Evolutionary conservation across 2,888 invertebrate species (phyloP).

Genomic region (Drosophila koepferae): DNA sequence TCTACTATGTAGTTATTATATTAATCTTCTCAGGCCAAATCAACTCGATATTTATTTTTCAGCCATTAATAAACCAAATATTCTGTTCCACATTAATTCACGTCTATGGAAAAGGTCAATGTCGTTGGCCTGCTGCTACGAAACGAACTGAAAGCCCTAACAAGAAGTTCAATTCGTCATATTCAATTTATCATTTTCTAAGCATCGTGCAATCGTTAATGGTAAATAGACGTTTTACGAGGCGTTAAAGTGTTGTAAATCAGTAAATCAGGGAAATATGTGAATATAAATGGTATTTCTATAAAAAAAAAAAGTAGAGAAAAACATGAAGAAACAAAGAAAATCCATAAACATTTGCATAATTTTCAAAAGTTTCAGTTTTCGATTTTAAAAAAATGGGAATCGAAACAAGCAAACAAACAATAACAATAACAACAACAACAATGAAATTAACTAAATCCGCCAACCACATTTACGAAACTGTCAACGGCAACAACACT

Average conservation of each 20-base stretch:
- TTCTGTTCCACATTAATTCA: slow-evolving; percentile 48
- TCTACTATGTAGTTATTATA: too few species aligned
- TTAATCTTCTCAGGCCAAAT: neutral
- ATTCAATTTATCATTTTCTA: slow-evolving; percentile 35
- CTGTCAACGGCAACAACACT: slow-evolving; percentile 60
- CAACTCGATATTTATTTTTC: neutral
- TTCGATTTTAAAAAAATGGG: slow-evolving; percentile 16
- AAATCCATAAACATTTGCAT: slow-evolving; percentile 72
- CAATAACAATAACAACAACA: too few species aligned
- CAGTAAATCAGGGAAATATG: slow-evolving; percentile 24
- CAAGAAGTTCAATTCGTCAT: slow-evolving; percentile 11
- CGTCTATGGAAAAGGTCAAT: slow-evolving; percentile 59
- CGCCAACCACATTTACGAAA: slow-evolving; percentile 77
- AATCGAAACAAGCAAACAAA: slow-evolving; percentile 31
- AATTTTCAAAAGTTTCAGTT: slow-evolving; percentile 65
- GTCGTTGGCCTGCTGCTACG: slow-evolving; percentile 60
- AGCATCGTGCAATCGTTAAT: slow-evolving; percentile 32
- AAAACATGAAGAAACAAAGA: slow-evolving; percentile 53
- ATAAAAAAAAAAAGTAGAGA: slow-evolving; percentile 36
- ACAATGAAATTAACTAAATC: slow-evolving; percentile 39
- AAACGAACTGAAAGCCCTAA: neutral
- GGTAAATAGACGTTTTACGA: slow-evolving; percentile 45
- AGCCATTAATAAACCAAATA: slow-evolving; percentile 3
- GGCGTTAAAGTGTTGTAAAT: slow-evolving; percentile 59
- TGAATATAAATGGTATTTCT: slow-evolving; percentile 20